Percentiles rank a stretch among this genome's conserved stretches.
phyloP scores from a whole-genome alignment of 2,797 vertebrate genomes.

The Chloroceryle inda region DNA sequence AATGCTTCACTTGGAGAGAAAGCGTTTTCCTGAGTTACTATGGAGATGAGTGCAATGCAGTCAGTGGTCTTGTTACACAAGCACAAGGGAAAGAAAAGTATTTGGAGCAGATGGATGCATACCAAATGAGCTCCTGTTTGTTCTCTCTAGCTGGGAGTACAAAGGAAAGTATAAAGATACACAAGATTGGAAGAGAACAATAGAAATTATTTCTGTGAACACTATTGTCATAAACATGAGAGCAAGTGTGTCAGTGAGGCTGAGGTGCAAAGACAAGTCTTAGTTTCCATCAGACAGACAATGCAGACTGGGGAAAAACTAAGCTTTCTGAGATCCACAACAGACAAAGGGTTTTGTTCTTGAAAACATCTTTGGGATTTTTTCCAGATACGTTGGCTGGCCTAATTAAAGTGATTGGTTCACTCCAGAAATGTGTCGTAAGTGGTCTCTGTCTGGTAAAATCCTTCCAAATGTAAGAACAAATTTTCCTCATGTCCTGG shows the following conservation, averaged over 20 bases:
- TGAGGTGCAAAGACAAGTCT: not conserved
- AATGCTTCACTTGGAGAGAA: fast-evolving
- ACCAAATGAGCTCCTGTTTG: not conserved
- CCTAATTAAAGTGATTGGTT: slow-evolving; percentile 50
- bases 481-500: not conserved
- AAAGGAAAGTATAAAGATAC: not conserved
- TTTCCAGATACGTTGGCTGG: not conserved
- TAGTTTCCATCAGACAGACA: not conserved
- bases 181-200: not conserved
- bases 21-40: not conserved
- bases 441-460: not conserved
- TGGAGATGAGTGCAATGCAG: not conserved
- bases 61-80: not conserved
- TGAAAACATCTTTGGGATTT: not conserved
- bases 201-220: not conserved
- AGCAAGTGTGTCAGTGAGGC: not conserved
- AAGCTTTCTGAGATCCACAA: not conserved
- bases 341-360: not conserved
- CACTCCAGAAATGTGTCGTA: not conserved
- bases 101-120: not conserved
- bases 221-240: not conserved
- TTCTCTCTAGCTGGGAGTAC: not conserved
- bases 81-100: not conserved
- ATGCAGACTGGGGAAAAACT: not conserved
- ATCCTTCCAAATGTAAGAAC: not conserved